Base-by-base conservation (phyloP, 2,888 invertebrate species). In the Papilio elwesi region DNA sequence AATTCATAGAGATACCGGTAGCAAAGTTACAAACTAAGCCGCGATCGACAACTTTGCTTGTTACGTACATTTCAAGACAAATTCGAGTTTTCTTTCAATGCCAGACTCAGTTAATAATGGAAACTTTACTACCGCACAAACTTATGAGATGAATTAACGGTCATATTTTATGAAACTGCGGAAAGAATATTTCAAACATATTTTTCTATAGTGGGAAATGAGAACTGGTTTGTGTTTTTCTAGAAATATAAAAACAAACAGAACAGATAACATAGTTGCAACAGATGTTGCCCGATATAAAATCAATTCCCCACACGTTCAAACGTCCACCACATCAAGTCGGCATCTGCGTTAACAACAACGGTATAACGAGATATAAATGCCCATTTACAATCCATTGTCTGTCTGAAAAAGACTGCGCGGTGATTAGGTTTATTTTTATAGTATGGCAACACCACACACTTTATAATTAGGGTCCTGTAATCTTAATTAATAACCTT, bases 11-110 rank as follows among this genome's bases (percentile, higher is more conserved):
- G 68, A 67, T 67, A 48, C 55, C 57, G 55, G 43, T 12, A 52
- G 43, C 12, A 26, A 26, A 68, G 47, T 55, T 68, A 16, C 55
- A n/a, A 68, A 68, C 47, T 57, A 47, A 47, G 47, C 55, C 48
- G 68, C 16, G 55, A 16, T 26, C 15, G 48, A 13, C 47, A 68
- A 68, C 68, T 68, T 68, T 57, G n/a, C 65, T 65, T 51, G 65
- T 65, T 65, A 65, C 51, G 13, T 51, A 65, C 51, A 65, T 55
- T 55, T 67, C 55, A 68, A 68, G 55, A 55, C 67, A 55, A 68
- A 68, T 68, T 68, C 53, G 47, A 55, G 47, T 55, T 68, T 55
- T 68, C 55, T 68, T n/a, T 68, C 67, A 55, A 68, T 68, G 55
- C 47, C n/a, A 4, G 67, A 38, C 67, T 65, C 26, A 48, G 55